These are phyloP conservation scores for Phrynocephalus versicolor DNA, from an alignment of 2,113 vertebrate genomes.

Conservation along the genomic window DNA sequence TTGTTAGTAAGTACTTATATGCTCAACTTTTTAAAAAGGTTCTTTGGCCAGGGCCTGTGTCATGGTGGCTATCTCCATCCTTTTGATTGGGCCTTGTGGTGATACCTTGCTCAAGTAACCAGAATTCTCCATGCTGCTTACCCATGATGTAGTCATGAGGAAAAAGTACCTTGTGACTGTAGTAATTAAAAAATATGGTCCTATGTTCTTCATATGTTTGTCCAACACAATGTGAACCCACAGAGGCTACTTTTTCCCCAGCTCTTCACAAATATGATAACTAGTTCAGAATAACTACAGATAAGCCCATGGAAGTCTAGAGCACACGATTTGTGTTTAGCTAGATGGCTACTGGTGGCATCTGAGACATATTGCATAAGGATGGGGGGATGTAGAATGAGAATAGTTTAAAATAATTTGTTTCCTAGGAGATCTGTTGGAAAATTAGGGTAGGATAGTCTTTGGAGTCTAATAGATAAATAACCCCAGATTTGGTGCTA, in stretches of 20 bases:
- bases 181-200: not conserved
- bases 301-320: not conserved
- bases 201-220: not conserved
- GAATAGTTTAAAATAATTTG: not conserved
- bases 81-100: not conserved
- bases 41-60: too few relatives aligned
- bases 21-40: too few relatives aligned
- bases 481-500: not conserved
- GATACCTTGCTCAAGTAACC: not conserved
- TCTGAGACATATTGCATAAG: not conserved
- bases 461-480: not conserved
- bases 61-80: not conserved
- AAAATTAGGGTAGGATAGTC: not conserved
- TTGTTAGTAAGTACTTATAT: too few relatives aligned
- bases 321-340: not conserved
- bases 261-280: not conserved
- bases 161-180: not conserved
- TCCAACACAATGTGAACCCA: not conserved
- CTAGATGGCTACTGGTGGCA: not conserved
- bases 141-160: not conserved
- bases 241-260: not conserved
- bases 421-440: not conserved
- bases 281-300: not conserved
- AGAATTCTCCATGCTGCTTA: not conserved
- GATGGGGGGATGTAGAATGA: not conserved